Evolutionary conservation across 2,888 invertebrate genomes (phyloP), one percentile per base, ranked within the genome.

Genomic region (Drosophila melanosoma): DNA sequence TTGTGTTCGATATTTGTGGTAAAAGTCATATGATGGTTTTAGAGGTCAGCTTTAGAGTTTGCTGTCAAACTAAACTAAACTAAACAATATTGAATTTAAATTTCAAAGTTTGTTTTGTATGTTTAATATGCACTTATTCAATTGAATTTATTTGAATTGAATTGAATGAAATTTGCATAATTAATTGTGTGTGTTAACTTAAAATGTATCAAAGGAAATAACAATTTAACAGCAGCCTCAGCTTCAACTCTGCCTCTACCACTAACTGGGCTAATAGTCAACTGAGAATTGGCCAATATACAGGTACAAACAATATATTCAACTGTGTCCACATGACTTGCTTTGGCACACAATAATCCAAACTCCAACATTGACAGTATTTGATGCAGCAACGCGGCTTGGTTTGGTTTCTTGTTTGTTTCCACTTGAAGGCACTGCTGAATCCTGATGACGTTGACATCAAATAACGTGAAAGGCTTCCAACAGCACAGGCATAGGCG

Each of bases 1-100:
- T 71, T 71, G 74, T 73, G 66, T 66, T 66, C 60, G 58, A 57
- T 83, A 72, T 87, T 83, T 69, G 77, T 74, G 71, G 74, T 65
- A 71, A 85, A 71, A 74, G 69, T 70, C 76, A 56, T 53, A 58
- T 59, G 59, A 45, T 33, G 68, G 61, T 56, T 56, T 48, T 45
- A 17, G 40, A 51, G 56, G 48, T 60, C 62, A 63, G 32, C 74
- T 29, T 29, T 29, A 29, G 29, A 40, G 49, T 40, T 52, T 54
- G 26, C 26, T 12, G 40, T 38, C 11, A 38, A 54, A 56, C 48
- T 56, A n/a, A n/a, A n/a, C n/a, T n/a, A n/a, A n/a, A 58, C 40
- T 29, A 58, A 66, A 56, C 56, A 60, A 45, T 49, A 32, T 36
- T 58, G 23, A 40, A 69, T 58, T 66, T 62, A 48, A 42, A 62